Base-by-base conservation (phyloP, 1,140 invertebrate species). In the Drosophila watanabei region DNA sequence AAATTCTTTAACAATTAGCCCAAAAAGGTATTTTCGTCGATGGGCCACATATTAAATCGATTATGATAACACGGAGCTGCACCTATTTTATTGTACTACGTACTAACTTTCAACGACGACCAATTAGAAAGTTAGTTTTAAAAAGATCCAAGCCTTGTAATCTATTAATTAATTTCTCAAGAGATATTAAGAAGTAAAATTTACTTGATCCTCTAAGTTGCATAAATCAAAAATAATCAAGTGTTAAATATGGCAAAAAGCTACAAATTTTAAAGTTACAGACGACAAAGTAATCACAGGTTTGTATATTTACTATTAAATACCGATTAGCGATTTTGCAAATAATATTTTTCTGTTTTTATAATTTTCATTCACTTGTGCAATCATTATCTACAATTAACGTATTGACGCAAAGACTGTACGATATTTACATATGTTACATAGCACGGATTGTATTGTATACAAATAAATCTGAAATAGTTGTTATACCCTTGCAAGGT, bases 1-100 rank as follows among this genome's bases (percentile, higher is more conserved):
- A 79, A 79, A 79, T 79, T 79, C 49, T 58, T 64, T 10, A 16
- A 33, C 46, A 69, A 69, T 71, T 69, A 62, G 45, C 35, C 37
- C 24, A 37, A 39, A 37, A 39, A 68, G 24, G 1, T 76, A 20
- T 76, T 32, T 49, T 48, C 3, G 35, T 2, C 30, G 13, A 9
- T 33, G 6, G n/a, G 4, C 33, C 11, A 32, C 37, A 30, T 56
- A 24, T 14, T 8, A 33, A 41, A 33, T 52, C 16, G 43, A 13
- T 18, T 20, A 39, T 48, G 9, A 30, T n/a, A 30, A 46, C 16
- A 13, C 30, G 18, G 7, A 62, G 30, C 13, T 46, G 5, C 35
- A 18, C 35, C 10, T 30, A 13, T 39, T 57, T 28, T 28, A 5
- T 20, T 7, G 20, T 7, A 20, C 1, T 16, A 30, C 4, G 16